Base-by-base conservation (phyloP, 2,113 vertebrate species). In the Lepisosteus osseus region DNA sequence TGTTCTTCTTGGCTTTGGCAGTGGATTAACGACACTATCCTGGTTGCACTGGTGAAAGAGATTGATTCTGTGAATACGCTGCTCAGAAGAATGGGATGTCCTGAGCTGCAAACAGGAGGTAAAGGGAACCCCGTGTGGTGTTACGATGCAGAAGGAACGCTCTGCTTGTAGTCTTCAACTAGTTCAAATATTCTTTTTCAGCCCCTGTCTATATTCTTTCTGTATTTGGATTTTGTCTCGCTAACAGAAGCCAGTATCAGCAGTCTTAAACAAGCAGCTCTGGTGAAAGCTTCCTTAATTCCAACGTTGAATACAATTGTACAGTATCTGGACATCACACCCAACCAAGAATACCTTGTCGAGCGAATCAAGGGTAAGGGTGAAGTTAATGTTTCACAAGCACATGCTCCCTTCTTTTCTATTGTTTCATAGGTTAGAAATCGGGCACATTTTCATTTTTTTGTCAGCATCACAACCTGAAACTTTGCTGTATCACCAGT, bases 11-110 rank as follows among this genome's bases (percentile, higher is more conserved):
- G 73, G 6, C 17, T 17, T 59, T 67, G 12, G 2, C 69, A 99
- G 97, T 99, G 97, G 97, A 95, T 99, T 72, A 99, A 92, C 70
- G 97, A 98, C 83, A 99, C 97, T 0, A 95, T 99, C 74, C 86
- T 99, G 75, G 96, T 96, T 75, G 93, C 94, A 0, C 85, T 98
- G 67, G 96, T 98, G 14, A 94, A 93, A 29, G 97, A 99, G 88
- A 93, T 93, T 0, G 97, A 98, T 8, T 94, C 93, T 0, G 93
- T 98, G 76, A 99, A 96, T 89, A 91, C 92, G 2, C 93, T 96
- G 77, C 92, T 99, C 77, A 93, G 97, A 68, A 91, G 96, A 71
- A 95, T 98, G 89, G 97, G 97, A 2, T 97, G 95, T 65, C 95
- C 96, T 0, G 97, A 99, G 7, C 76, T 98, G 57, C 97, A 99